Evolutionary conservation across 2,113 vertebrate species (phyloP), one percentile per base, ranked within the genome.

Genomic region (Dicrurus megarhynchus): DNA sequence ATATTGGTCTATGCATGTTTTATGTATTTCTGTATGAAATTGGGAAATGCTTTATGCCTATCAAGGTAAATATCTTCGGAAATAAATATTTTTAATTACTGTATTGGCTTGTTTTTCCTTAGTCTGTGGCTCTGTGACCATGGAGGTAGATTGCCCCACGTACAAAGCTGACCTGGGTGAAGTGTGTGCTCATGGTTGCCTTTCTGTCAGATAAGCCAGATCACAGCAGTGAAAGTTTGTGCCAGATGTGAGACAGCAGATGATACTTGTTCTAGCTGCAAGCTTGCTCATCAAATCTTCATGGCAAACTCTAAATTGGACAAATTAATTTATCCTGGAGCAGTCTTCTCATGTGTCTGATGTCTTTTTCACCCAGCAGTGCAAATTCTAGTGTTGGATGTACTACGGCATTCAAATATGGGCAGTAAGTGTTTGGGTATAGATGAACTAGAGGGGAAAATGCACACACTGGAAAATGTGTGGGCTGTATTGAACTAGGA

Each of bases 11-110:
- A 98, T 98, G 97, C 97, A 94, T 97, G 91, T 97, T 94, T 91
- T 95, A 97, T 97, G 87, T 98, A 98, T 99, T 99, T 99, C 98
- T 99, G 98, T 98, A 96, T 98, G 99, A 99, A 99, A 99, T 98
- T 94, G 96, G 79, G 87, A 98, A 93, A 97, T 96, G 93, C 92
- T 98, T 98, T 97, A 97, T 98, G 98, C 97, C 97, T 98, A 92
- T 97, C 98, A 93, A 98, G 99, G 98, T 98, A 97, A 97, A 93
- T 97, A 95, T 96, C 96, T 96, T 98, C 97, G 98, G 97, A 98
- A 98, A 98, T 98, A 99, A 99, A 98, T 98, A 98, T 98, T 98
- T 98, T 98, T 97, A 98, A 97, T 96, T 98, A 98, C 61, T 91
- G 11, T 89, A 93, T 56, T 89, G 64, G 49, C 64, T 81, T 95